Evolutionary conservation across 1,140 invertebrate genomes (phyloP), one percentile per base, ranked within the genome.

Genomic region (Drosophila kepulauana): DNA sequence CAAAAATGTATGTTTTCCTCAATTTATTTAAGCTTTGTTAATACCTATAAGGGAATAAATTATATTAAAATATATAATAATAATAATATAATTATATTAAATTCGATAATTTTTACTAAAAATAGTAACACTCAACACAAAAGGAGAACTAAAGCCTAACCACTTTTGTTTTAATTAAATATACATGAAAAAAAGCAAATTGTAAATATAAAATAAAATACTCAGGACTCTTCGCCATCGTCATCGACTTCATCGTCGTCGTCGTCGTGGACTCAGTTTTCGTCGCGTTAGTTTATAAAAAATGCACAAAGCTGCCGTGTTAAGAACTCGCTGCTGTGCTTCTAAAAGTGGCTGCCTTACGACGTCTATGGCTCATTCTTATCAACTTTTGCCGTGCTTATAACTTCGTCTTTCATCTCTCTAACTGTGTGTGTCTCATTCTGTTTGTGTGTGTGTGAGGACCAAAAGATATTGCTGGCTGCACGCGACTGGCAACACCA

Each of bases 341-440:
- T 66, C 61, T 73, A 81, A 82, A 78, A 89, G 85, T 84, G 79
- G 80, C 85, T 88, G 85, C 84, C 78, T 78, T 79, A 87, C 84
- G 80, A 87, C 84, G 82, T 87, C 82, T 88, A 87, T 88, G 84
- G 82, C 85, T 88, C 85, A 89, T 88, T 89, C 85, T 89, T 88
- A 88, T 88, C 84, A 88, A 88, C 78, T 88, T 88, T 88, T 78
- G 81, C 75, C 86, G 75, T 88, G 85, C 85, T 88, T 88, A 84
- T 88, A 88, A 88, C 84, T 89, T 88, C 54, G 66, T 63, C 56
- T 28, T 52, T 43, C 51, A 38, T 64, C 67, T 20, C 20, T n/a
- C 15, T 10, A 10, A 10, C 35, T 46, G 30, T 56, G 30, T 57
- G 38, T 41, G 43, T 68, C 5, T 64, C 38, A 25, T 25, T 54